Percentiles rank a stretch among this genome's conserved stretches.
Evolutionary conservation across 2,113 vertebrate genomes (phyloP).

Genomic region (Sula dactylatra): DNA sequence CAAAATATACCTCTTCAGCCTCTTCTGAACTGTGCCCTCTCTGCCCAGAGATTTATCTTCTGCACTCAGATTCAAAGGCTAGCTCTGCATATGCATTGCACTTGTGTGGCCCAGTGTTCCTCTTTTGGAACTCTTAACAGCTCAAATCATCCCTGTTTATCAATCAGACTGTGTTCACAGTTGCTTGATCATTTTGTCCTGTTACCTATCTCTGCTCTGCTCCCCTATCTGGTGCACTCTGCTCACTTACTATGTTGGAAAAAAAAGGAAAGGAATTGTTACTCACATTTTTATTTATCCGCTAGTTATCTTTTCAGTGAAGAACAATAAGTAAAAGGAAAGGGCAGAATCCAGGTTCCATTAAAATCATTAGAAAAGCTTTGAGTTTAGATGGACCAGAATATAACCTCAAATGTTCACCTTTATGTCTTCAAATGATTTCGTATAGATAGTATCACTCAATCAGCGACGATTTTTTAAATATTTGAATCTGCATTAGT

Average conservation of each 20-base stretch:
- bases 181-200: background rate
- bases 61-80: background rate
- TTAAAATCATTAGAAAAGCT: background rate
- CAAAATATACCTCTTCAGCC: background rate
- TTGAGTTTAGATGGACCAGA: background rate
- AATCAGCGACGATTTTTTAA: background rate
- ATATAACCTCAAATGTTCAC: background rate
- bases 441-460: background rate
- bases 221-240: background rate
- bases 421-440: background rate
- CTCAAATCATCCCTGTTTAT: background rate
- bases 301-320: background rate
- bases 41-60: background rate
- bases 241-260: background rate
- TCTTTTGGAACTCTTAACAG: background rate
- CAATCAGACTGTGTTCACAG: background rate
- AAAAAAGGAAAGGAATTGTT: background rate
- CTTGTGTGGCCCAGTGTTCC: accelerated
- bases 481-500: background rate
- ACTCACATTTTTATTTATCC: background rate
- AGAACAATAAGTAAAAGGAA: background rate
- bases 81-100: accelerated
- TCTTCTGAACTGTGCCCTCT: background rate
- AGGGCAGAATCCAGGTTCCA: background rate
- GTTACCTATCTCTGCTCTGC: background rate